Conservation (phyloP, 2,797 vertebrate species). For the Jordanella pulchra region DNA sequence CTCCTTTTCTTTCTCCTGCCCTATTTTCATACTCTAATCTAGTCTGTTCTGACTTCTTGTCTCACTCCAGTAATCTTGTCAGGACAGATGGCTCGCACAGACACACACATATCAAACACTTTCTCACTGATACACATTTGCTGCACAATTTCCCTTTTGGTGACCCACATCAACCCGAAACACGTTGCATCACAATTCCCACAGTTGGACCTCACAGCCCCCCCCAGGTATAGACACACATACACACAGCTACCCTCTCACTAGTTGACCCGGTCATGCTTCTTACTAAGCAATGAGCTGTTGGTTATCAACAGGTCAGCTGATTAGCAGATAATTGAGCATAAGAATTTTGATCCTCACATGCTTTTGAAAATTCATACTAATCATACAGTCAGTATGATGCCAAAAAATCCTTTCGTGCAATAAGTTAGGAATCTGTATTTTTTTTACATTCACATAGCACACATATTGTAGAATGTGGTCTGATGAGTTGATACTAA, state of each 20-base stretch:
- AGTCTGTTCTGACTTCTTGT: conserved; percentile 74
- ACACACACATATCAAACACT: conserved; percentile 35
- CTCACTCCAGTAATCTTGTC: conserved; percentile 83
- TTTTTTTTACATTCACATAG: not conserved
- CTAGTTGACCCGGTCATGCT: conserved; percentile 33
- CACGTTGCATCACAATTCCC: conserved; percentile 50
- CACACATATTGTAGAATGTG: not conserved
- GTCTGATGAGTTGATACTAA: not conserved
- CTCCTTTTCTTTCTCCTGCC: conserved; percentile 55
- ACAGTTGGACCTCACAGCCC: conserved; percentile 22
- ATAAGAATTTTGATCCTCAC: conserved; percentile 1
- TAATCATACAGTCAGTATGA: not conserved
- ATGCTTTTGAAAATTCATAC: not conserved
- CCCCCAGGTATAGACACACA: not conserved
- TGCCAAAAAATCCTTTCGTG: not conserved
- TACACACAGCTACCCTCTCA: conserved; percentile 8
- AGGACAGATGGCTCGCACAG: conserved; percentile 79
- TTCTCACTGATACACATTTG: conserved; percentile 24
- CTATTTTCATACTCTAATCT: conserved; percentile 76
- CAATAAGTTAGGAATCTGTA: not conserved
- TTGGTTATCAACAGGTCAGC: conserved; percentile 41
- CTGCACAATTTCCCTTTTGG: conserved; percentile 39
- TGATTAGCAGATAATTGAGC: conserved; percentile 27
- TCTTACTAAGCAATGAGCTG: conserved; percentile 4
- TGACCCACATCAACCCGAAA: conserved; percentile 66